A percentile compares a stretch with the other conserved stretches of the same genome.
Conservation (phyloP, 2,888 invertebrate species). For the Lasius fuliginosus region DNA sequence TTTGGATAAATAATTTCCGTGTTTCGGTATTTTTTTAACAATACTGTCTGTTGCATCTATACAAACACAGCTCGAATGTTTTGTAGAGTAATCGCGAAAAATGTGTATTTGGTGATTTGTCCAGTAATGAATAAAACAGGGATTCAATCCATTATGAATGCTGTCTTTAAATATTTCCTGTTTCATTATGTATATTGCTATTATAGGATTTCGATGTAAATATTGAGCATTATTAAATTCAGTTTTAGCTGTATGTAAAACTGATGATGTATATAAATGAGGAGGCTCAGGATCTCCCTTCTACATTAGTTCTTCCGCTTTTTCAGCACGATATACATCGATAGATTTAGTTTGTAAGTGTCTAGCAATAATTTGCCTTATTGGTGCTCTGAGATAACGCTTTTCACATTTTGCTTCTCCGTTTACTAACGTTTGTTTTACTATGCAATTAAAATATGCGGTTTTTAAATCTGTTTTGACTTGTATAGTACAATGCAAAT, state of each 20-base stretch:
- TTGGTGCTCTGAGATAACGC: too few relatives aligned
- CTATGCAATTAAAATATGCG: too few relatives aligned
- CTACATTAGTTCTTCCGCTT: not conserved
- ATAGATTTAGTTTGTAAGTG: not conserved
- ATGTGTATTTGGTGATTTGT: conserved; percentile 5
- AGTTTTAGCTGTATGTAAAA: not conserved
- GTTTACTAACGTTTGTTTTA: too few relatives aligned
- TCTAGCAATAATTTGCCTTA: too few relatives aligned
- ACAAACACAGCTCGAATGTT: not conserved
- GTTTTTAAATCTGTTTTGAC: too few relatives aligned
- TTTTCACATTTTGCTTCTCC: too few relatives aligned
- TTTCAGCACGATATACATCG: not conserved
- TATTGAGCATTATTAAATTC: not conserved
- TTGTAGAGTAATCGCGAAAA: not conserved
- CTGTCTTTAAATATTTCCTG: too few relatives aligned
- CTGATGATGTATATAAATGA: not conserved
- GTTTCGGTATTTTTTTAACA: not conserved
- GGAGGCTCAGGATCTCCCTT: not conserved
- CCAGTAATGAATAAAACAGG: conserved; percentile 1
- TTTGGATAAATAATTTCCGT: not conserved
- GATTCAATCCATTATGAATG: conserved; percentile 3
- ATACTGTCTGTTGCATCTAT: conserved; percentile 13
- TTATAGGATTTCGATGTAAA: conserved; percentile 10
- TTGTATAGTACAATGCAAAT: too few relatives aligned
- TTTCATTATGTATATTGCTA: not conserved